A percentile compares a stretch with the other conserved stretches of the same genome.
These are phyloP conservation scores for Cuniculus paca DNA, from an alignment of 2,797 vertebrate species.

Conservation along the genomic window DNA sequence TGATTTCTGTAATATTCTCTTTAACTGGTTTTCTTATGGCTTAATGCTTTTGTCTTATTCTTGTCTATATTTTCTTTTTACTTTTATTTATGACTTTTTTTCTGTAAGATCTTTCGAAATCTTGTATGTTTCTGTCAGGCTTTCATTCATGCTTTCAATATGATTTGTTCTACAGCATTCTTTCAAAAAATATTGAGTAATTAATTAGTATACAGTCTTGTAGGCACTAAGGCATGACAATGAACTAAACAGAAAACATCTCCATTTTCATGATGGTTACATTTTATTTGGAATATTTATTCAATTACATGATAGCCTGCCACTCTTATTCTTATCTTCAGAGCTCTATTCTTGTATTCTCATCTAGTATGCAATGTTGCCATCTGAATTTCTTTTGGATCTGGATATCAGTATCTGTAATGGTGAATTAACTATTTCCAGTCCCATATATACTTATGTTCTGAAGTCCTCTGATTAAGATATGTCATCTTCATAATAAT, in stretches of 20 bases:
- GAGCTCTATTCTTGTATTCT: neutral
- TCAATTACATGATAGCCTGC: neutral
- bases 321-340: neutral
- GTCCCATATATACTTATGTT: neutral
- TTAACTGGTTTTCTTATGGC: neutral
- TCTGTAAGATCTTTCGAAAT: neutral
- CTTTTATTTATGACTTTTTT: neutral
- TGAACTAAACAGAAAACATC: neutral
- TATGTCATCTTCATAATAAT: neutral
- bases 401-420: neutral
- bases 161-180: neutral
- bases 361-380: neutral
- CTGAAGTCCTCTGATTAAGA: neutral
- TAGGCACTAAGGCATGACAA: neutral
- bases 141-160: neutral
- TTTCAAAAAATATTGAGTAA: neutral
- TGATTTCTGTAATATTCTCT: neutral
- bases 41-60: neutral
- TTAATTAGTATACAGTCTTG: neutral
- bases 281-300: neutral
- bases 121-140: neutral
- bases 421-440: neutral
- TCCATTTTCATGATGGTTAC: neutral
- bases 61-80: neutral
- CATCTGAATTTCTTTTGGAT: neutral